A percentile compares a stretch with the other conserved stretches of the same genome.
These are phyloP conservation scores for Chaetura pelagica DNA, from an alignment of 2,113 vertebrate genomes.

Conservation along the genomic window DNA sequence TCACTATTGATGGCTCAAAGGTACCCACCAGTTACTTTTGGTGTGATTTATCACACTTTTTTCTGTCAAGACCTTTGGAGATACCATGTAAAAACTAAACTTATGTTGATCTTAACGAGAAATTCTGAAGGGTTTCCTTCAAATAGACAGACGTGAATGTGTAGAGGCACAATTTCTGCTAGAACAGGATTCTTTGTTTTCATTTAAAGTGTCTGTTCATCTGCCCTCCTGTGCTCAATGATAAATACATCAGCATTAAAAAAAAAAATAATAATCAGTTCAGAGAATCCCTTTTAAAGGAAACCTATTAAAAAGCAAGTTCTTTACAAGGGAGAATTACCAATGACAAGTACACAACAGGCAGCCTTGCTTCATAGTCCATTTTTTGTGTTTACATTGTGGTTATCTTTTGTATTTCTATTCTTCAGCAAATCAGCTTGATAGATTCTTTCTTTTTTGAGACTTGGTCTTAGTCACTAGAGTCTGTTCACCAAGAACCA, in stretches of 20 bases:
- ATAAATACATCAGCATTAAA: neutral
- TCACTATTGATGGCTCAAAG: neutral
- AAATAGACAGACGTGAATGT: fast-evolving
- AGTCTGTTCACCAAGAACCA: slow-evolving; percentile 56
- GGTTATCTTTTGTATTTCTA: slow-evolving; percentile 20
- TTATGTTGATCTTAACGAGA: neutral
- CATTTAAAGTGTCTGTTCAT: neutral
- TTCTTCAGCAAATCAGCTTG: slow-evolving; percentile 29
- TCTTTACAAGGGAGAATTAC: slow-evolving; percentile 16
- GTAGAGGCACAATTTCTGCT: neutral
- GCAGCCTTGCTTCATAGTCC: neutral
- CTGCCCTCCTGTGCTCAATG: neutral
- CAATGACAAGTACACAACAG: neutral
- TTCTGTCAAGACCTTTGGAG: neutral
- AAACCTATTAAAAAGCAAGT: slow-evolving; percentile 19
- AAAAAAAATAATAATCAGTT: neutral
- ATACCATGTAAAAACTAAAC: neutral
- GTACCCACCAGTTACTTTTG: neutral
- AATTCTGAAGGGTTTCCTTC: neutral
- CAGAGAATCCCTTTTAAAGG: neutral
- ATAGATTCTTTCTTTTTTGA: slow-evolving; percentile 33
- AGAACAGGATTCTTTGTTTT: neutral
- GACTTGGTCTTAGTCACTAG: slow-evolving; percentile 29
- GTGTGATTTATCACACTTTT: neutral
- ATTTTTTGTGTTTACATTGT: neutral